Evolutionary conservation across 1,140 invertebrate genomes (phyloP).

Genomic region (Proales similis): DNA sequence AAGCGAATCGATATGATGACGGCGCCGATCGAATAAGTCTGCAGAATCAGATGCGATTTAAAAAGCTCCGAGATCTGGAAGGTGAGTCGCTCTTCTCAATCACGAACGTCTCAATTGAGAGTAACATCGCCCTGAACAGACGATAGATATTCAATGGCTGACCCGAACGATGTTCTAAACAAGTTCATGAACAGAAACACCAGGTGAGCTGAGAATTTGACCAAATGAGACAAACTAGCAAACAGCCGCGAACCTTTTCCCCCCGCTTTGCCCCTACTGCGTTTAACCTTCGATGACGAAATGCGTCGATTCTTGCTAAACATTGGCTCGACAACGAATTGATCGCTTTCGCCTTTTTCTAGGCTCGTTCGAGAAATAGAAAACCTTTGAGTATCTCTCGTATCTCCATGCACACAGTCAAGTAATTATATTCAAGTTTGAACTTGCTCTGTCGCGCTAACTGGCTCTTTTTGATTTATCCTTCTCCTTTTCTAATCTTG

Average conservation of each 20-base stretch:
- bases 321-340: not conserved
- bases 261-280: no score
- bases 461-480: not conserved
- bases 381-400: slow-evolving; percentile 16
- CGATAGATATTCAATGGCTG: slow-evolving; percentile 22
- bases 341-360: slow-evolving; percentile 10
- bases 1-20: not conserved
- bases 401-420: not conserved
- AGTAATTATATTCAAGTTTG: slow-evolving; percentile 18
- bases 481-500: not conserved
- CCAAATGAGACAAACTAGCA: no score
- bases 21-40: slow-evolving; percentile 2
- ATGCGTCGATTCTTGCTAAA: not conserved
- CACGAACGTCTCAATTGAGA: not conserved
- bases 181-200: slow-evolving; percentile 34
- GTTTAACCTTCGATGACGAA: not conserved
- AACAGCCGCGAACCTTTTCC: no score
- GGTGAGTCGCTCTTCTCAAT: not conserved
- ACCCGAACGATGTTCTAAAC: slow-evolving; percentile 33
- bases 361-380: slow-evolving; percentile 34
- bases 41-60: slow-evolving; percentile 27
- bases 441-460: not conserved
- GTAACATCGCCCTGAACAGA: slow-evolving; percentile 10
- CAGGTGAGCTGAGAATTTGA: not conserved
- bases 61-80: slow-evolving; percentile 30